Evolutionary conservation across 2,113 vertebrate species (phyloP).

Genomic region (Ameiurus melas): DNA sequence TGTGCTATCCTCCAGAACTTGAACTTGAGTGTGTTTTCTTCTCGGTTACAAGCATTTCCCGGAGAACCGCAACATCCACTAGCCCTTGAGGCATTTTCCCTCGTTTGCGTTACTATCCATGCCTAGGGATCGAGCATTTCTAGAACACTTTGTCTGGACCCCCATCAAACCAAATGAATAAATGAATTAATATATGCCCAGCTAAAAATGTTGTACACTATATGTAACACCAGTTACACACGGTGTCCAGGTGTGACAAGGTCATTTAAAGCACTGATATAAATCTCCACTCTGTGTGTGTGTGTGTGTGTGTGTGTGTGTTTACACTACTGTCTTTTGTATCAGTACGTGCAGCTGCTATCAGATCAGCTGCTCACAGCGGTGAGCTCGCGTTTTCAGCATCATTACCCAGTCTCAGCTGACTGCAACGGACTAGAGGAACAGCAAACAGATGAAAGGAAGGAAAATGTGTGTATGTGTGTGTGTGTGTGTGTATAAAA

Average conservation of each 20-base stretch:
- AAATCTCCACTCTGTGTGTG: not conserved
- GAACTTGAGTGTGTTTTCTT: too few relatives aligned
- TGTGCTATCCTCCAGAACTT: too few relatives aligned
- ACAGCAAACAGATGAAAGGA: not conserved
- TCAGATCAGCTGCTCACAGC: conserved; percentile 27
- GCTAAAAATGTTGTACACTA: not conserved
- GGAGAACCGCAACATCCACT: not conserved
- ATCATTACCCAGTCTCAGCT: conserved; percentile 42
- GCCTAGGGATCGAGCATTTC: too few relatives aligned
- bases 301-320: conserved; percentile 23
- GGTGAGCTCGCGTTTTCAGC: conserved; percentile 53
- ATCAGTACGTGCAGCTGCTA: conserved; percentile 15
- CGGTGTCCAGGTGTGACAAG: conserved; percentile 7
- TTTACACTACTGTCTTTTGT: not conserved
- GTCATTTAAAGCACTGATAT: conserved; percentile 9
- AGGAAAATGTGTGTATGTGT: not conserved
- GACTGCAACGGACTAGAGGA: conserved; percentile 17
- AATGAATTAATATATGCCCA: too few relatives aligned
- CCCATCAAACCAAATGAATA: too few relatives aligned
- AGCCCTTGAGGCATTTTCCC: not conserved
- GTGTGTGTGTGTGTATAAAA: too few relatives aligned
- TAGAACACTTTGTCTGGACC: too few relatives aligned
- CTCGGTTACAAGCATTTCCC: not conserved
- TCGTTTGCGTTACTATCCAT: not conserved
- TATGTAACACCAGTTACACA: not conserved